Base-by-base conservation (phyloP, 2,113 vertebrate genomes). In the Saguinus imperator region DNA sequence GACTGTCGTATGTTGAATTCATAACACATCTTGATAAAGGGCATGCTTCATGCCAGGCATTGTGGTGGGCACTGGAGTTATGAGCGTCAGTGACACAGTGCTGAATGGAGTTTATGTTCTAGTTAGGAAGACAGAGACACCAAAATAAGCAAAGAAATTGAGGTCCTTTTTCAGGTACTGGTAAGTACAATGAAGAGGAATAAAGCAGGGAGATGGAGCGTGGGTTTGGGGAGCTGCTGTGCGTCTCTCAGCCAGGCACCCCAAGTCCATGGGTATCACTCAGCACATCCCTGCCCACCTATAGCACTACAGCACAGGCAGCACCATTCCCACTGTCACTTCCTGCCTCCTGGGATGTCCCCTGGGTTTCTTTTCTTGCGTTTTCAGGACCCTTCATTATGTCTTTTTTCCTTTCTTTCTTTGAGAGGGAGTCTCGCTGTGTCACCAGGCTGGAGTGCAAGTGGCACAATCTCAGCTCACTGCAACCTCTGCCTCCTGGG, bases 191-290 rank as follows among this genome's bases (percentile, higher is more conserved):
- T 23, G 23, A 45, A 64, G 68, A 25, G 13, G 27, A 52, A n/a
- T 48, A 23, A 70, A 23, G 66, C 8, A 8, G 8, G 8, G 6
- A 1, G 23, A 55, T 55, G 14, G 20, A 29, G 3, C 40, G 3
- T 2, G 8, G 13, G 5, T 37, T n/a, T 17, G 75, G n/a, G 50
- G 77, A 7, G 7, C 6, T 2, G 0, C 4, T 8, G 20, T 25
- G 16, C 0, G n/a, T 40, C 48, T 77, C 48, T 50, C 4, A 1
- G 57, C 61, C 61, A 16, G 21, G 12, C 3, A 1, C 0, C 8
- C 11, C 37, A 6, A 12, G 68, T 6, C 27, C 76, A 8, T n/a
- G 0, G 76, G 13, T 3, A 0, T 37, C 52, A 18, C 80, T 25
- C 1, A 3, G 5, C 29, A 8, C 17, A 5, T n/a, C 13, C 58